Evolutionary conservation across 2,797 vertebrate genomes (phyloP), one percentile per base, ranked within the genome.

Genomic region (Gymnothorax javanicus): DNA sequence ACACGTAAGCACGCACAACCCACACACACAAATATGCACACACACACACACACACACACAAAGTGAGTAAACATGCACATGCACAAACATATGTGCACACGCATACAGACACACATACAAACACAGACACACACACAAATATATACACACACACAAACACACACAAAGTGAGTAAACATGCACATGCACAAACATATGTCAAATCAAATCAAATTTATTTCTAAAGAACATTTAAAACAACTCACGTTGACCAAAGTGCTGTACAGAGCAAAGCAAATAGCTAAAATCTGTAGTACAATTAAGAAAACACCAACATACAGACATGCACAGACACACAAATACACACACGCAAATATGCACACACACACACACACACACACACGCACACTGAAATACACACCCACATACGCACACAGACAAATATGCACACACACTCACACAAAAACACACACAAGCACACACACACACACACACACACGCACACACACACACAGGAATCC

Each of bases 351-450:
- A 9, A n/a, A 52, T 50, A 86, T 17, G 23, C 23, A 69, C 20
- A n/a, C 23, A 87, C 59, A 25, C 20, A 88, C 87, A 85, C 73
- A 91, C 85, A 90, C 84, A 82, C 85, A 86, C 69, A 87, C 83
- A 84, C 81, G 87, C 12, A 67, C 71, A 77, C 56, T 81, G 11
- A 62, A 67, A 69, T 50, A 54, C 59, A 85, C 67, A 27, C 67
- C n/a, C n/a, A 69, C 23, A 87, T n/a, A n/a, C 67, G 25, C 59
- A 62, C 59, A 62, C 59, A 62, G 1, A 13, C 8, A 62, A 62
- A 62, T 2, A 43, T 43, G 33, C 58, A 25, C 15, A 88, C 87
- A 86, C 71, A 91, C 85, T 90, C 84, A 84, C 86, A 86, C 67
- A 87, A 77, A 84, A 71, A 88, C 12, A 69, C 62, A 77, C 56